Evolutionary conservation across 2,113 vertebrate genomes (phyloP).

Genomic region (Dasyurus viverrinus): DNA sequence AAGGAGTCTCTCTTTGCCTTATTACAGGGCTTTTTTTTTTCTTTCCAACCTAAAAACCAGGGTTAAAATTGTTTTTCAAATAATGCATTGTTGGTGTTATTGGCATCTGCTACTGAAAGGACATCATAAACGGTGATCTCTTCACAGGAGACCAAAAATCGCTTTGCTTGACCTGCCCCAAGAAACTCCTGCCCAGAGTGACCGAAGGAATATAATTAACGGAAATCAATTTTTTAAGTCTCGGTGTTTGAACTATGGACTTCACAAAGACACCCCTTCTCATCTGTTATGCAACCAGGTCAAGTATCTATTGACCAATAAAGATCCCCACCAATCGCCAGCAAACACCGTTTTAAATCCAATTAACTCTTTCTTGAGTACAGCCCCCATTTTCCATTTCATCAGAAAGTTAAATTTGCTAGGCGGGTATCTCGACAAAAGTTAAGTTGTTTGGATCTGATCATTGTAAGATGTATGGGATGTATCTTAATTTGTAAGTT

Average conservation of each 20-base stretch:
- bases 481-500: constrained; percentile 89
- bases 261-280: constrained; percentile 77
- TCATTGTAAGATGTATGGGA: constrained; percentile 86
- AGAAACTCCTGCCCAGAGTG: constrained; percentile 77
- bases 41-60: constrained; percentile 10
- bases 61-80: constrained; percentile 30
- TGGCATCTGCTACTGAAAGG: constrained; percentile 46
- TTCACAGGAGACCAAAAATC: constrained; percentile 78
- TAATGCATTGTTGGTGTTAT: constrained; percentile 11
- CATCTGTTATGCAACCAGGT: constrained; percentile 82
- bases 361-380: constrained; percentile 86
- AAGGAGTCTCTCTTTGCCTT: constrained; percentile 1
- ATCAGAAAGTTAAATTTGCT: constrained; percentile 85
- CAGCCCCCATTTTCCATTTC: constrained; percentile 83
- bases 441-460: constrained; percentile 89
- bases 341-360: constrained; percentile 85
- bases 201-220: constrained; percentile 82
- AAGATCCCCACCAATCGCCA: constrained; percentile 72
- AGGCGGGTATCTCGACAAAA: constrained; percentile 85
- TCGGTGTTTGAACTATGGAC: constrained; percentile 76
- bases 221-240: constrained; percentile 81
- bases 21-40: not conserved
- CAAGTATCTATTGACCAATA: constrained; percentile 84
- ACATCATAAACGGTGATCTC: constrained; percentile 67
- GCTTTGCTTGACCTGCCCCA: constrained; percentile 75